These are phyloP conservation scores for Charina bottae DNA, from an alignment of 2,113 vertebrate species.

Conservation along the genomic window DNA sequence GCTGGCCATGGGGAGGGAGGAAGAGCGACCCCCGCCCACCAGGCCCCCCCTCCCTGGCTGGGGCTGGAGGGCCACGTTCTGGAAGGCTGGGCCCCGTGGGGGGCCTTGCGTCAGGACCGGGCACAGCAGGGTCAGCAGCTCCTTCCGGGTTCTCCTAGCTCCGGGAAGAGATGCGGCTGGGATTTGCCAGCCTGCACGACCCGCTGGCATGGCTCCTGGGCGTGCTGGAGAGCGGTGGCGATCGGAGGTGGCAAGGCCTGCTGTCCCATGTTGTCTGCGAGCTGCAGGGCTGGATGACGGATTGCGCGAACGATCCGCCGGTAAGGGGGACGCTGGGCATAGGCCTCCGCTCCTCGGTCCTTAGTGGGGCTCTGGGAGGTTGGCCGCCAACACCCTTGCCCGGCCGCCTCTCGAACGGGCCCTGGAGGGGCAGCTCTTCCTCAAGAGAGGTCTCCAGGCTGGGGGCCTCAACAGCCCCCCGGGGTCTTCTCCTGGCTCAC, in stretches of 20 bases:
- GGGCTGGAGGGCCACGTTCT: neutral
- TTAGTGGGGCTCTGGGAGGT: neutral
- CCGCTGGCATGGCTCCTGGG: slow-evolving; percentile 62
- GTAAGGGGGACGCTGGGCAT: slow-evolving; percentile 49
- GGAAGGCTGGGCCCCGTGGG: neutral
- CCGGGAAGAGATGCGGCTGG: slow-evolving; percentile 63
- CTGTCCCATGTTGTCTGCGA: slow-evolving; percentile 53
- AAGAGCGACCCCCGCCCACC: neutral
- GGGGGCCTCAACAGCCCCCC: too few species aligned
- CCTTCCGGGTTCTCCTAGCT: slow-evolving; percentile 48
- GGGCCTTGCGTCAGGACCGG: neutral
- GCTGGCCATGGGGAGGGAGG: too few species aligned
- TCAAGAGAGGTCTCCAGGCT: neutral
- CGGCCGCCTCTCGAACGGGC: neutral
- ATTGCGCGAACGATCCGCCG: slow-evolving; percentile 56
- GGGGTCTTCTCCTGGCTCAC: neutral
- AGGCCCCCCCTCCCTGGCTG: neutral
- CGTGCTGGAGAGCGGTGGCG: slow-evolving; percentile 55
- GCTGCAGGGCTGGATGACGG: slow-evolving; percentile 63
- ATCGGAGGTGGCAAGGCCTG: slow-evolving; percentile 46
- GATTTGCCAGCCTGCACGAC: slow-evolving; percentile 58
- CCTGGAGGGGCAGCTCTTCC: neutral
- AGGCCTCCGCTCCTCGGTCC: neutral
- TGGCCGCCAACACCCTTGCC: neutral
- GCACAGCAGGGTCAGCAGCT: neutral